A percentile compares a stretch with the other conserved stretches of the same genome.
phyloP scores from a whole-genome alignment of 2,888 invertebrate genomes.

The Epinotia ramella region DNA sequence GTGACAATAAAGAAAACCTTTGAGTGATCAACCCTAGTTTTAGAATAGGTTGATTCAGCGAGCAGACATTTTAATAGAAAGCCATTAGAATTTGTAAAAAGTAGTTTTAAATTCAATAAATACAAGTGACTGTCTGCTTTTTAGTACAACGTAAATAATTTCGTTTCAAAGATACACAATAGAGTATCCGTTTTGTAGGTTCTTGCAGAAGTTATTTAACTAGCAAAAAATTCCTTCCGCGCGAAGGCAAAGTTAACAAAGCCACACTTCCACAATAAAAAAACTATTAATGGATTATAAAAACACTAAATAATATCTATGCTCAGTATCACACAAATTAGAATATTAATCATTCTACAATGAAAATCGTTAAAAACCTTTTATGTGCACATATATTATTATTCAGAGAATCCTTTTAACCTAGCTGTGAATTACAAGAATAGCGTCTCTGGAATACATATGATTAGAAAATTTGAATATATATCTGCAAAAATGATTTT shows the following conservation, averaged over 20 bases:
- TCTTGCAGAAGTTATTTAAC: neutral
- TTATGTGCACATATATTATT: too few species aligned
- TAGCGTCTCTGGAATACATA: too few species aligned
- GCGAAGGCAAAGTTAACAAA: slow-evolving; percentile 5
- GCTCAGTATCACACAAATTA: neutral
- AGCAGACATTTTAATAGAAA: neutral
- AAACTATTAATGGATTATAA: too few species aligned
- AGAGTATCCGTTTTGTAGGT: neutral
- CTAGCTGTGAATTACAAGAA: too few species aligned
- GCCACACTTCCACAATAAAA: neutral
- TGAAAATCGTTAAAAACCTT: neutral
- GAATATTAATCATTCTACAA: neutral
- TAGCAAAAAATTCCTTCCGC: slow-evolving; percentile 4
- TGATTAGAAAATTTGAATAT: too few species aligned
- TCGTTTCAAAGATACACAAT: neutral
- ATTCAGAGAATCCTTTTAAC: too few species aligned
- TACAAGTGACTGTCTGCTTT: neutral
- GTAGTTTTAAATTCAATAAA: neutral
- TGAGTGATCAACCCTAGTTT: too few species aligned
- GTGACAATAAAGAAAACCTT: too few species aligned
- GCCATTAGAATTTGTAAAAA: neutral
- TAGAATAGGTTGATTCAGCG: neutral
- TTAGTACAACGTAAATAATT: neutral
- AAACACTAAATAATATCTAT: too few species aligned
- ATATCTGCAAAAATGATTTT: too few species aligned